These are phyloP conservation scores for Enteromius viviparus DNA, from an alignment of 2,797 vertebrate genomes.

Conservation along the genomic window DNA sequence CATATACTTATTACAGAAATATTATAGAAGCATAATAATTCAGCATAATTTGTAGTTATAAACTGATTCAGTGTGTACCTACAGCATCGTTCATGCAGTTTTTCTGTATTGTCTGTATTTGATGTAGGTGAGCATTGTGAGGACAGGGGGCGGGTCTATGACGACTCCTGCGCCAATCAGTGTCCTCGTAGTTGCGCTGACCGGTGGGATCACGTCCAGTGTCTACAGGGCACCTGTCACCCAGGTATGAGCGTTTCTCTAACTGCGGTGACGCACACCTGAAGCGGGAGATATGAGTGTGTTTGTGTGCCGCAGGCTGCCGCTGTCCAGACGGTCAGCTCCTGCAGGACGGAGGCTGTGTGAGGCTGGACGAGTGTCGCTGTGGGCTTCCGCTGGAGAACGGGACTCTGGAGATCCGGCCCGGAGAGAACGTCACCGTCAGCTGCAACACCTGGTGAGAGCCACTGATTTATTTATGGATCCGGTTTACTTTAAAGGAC, in stretches of 20 bases:
- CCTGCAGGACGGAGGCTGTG: conserved; percentile 82
- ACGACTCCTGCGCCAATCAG: conserved; percentile 81
- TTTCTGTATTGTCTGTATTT: background rate
- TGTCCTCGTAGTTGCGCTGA: conserved; percentile 88
- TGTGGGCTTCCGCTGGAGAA: conserved; percentile 82
- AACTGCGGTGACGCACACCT: background rate
- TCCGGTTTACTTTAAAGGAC: background rate
- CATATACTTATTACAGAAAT: background rate
- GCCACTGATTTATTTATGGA: background rate
- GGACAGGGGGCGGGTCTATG: conserved; percentile 74
- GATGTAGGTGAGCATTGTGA: conserved; percentile 83
- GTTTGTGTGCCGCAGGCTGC: conserved; percentile 78
- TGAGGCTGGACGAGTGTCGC: conserved; percentile 78
- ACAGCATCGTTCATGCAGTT: background rate
- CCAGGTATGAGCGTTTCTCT: conserved; percentile 71
- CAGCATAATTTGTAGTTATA: background rate
- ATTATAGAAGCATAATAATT: background rate
- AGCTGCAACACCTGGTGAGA: conserved; percentile 88
- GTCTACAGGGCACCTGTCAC: conserved; percentile 85
- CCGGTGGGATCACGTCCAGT: conserved; percentile 88
- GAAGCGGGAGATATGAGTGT: background rate
- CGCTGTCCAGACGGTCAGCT: conserved; percentile 83
- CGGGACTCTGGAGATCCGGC: conserved; percentile 74
- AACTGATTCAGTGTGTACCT: background rate
- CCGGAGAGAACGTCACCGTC: conserved; percentile 65